Conservation (phyloP, 2,797 vertebrate genomes). For the Sebastes trivittatus region DNA sequence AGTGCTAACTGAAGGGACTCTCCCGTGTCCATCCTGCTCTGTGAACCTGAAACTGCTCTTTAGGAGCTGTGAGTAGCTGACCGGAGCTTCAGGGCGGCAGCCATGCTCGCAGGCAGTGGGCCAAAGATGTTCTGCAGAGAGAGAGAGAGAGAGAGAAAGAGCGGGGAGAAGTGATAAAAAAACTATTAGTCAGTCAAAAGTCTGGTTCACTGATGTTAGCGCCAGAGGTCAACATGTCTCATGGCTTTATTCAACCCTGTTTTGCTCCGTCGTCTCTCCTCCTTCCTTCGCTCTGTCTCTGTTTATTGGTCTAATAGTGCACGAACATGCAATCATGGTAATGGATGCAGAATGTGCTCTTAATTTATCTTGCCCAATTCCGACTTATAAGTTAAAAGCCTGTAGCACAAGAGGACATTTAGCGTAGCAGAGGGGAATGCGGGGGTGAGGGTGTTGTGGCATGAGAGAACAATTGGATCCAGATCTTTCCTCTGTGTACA, state of each 20-base stretch:
- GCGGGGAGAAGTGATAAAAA: not conserved
- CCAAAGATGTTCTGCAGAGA: not conserved
- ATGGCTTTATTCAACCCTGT: not conserved
- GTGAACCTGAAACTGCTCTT: conserved; percentile 45
- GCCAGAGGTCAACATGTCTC: conserved; percentile 29
- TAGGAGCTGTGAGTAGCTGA: conserved; percentile 49
- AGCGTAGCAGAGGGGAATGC: conserved; percentile 21
- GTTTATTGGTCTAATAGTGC: conserved; percentile 2
- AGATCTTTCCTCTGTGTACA: conserved; percentile 29
- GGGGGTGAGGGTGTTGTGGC: conserved; percentile 40
- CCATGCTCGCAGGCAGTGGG: conserved; percentile 5
- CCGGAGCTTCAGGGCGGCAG: conserved; percentile 24
- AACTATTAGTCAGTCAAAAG: conserved; percentile 36
- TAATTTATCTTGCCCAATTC: conserved; percentile 41
- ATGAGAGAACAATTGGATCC: conserved; percentile 56
- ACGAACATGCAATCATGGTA: conserved; percentile 23
- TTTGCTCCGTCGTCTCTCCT: not conserved
- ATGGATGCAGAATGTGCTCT: conserved; percentile 45
- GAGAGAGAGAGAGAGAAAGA: not conserved
- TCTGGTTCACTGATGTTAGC: conserved; percentile 34
- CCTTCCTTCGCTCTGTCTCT: not conserved
- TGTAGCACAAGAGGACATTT: conserved; percentile 60
- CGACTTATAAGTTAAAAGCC: conserved; percentile 45
- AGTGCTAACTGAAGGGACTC: not conserved
- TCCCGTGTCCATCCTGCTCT: not conserved